phyloP scores from a whole-genome alignment of 2,888 invertebrate genomes.

The Leucophenga maculata region DNA sequence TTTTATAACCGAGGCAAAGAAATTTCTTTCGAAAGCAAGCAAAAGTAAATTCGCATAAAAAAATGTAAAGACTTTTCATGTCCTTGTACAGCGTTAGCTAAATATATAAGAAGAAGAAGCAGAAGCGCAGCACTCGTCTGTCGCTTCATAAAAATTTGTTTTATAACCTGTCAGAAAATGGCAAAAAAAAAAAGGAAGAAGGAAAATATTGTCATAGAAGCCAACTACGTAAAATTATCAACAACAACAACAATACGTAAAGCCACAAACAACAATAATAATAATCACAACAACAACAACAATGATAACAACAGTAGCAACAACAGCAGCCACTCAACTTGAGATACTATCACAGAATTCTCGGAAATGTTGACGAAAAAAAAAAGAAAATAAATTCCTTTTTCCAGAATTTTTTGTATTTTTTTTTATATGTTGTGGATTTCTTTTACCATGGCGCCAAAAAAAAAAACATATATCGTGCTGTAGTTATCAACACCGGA shows the following conservation, averaged over 20 bases:
- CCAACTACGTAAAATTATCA: neutral
- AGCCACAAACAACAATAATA: neutral
- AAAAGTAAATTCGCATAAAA: conserved; percentile 41
- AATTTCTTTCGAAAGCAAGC: neutral
- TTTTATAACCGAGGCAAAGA: too few relatives aligned
- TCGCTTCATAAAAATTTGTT: conserved; percentile 64
- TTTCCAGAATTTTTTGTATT: too few relatives aligned
- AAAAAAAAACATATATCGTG: conserved; percentile 10
- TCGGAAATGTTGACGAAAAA: conserved; percentile 15
- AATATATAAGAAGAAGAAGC: neutral
- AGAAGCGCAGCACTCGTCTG: conserved; percentile 3
- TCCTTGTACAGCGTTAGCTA: conserved; percentile 16
- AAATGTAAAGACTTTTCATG: conserved; percentile 30
- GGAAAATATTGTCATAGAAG: conserved; percentile 1
- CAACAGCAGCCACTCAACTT: conserved; percentile 18
- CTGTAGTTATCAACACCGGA: conserved; percentile 10
- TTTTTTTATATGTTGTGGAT: neutral
- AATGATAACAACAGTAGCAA: neutral
- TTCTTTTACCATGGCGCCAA: conserved; percentile 1
- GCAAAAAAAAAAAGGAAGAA: conserved; percentile 1
- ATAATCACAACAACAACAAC: neutral
- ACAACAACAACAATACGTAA: neutral
- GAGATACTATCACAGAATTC: conserved; percentile 17
- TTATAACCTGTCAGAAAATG: conserved; percentile 53
- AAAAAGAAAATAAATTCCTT: conserved; percentile 1